A percentile compares a stretch with the other conserved stretches of the same genome.
These are phyloP conservation scores for Archilochus colubris DNA, from an alignment of 2,113 vertebrate species.

Conservation along the genomic window DNA sequence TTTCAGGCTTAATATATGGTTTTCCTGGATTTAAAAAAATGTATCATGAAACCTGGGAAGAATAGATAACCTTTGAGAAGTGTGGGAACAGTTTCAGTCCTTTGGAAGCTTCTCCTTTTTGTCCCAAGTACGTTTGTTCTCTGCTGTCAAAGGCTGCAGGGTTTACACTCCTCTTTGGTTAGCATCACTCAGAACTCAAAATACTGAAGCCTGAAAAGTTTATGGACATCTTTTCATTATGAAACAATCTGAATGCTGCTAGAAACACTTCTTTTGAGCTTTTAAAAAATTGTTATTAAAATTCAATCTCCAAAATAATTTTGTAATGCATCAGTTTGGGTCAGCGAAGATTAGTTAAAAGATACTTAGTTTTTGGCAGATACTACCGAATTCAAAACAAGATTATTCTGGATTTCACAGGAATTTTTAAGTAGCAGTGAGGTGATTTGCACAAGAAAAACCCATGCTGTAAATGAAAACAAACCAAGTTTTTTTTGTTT, in stretches of 20 bases:
- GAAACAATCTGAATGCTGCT: neutral
- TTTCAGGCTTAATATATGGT: neutral
- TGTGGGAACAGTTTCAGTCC: fast-evolving
- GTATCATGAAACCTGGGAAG: neutral
- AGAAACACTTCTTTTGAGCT: neutral
- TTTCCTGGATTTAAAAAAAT: neutral
- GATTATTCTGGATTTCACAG: neutral
- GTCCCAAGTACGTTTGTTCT: neutral
- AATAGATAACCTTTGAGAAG: neutral
- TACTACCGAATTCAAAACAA: neutral
- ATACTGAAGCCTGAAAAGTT: neutral
- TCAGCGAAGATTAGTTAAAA: neutral
- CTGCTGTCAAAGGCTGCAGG: neutral
- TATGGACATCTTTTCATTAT: neutral
- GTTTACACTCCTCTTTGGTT: neutral
- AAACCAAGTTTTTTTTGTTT: neutral
- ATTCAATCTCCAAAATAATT: neutral
- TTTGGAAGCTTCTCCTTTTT: neutral
- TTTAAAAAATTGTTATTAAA: neutral
- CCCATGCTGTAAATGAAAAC: neutral
- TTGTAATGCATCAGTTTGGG: neutral
- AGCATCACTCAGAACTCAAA: neutral
- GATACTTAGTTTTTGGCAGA: neutral
- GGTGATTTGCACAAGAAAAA: neutral
- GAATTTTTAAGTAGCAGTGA: neutral